A percentile compares a stretch with the other conserved stretches of the same genome.
phyloP scores from a whole-genome alignment of 2,113 vertebrate species.

The Xenus cinereus region DNA sequence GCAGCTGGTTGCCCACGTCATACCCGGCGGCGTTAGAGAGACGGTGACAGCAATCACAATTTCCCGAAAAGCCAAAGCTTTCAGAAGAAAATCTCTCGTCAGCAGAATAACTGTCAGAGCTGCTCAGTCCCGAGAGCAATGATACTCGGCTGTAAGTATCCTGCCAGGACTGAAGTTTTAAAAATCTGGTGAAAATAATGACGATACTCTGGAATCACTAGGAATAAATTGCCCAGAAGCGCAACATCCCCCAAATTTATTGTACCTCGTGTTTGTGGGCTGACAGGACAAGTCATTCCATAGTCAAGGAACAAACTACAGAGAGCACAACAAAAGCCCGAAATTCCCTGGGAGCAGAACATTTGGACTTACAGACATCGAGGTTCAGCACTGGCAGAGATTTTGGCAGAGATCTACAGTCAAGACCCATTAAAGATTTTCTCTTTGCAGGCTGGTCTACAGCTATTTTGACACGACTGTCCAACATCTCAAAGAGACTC shows the following conservation, averaged over 20 bases:
- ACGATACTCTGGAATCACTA: neutral
- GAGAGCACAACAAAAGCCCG: neutral
- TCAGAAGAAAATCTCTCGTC: neutral
- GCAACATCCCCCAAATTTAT: too few species aligned
- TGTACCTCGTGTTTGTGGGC: neutral
- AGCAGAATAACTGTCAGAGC: neutral
- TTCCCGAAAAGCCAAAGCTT: neutral
- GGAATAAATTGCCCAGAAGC: neutral
- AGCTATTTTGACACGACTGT: neutral
- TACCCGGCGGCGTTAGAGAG: neutral
- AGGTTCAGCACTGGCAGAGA: neutral
- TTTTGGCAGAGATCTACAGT: neutral
- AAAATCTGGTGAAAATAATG: neutral
- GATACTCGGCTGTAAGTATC: neutral
- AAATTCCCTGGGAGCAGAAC: neutral
- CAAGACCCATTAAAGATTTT: neutral
- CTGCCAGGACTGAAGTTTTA: neutral
- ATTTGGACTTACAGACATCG: fast-evolving
- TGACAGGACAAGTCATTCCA: neutral
- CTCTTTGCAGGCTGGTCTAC: neutral
- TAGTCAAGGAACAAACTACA: neutral
- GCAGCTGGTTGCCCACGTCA: neutral
- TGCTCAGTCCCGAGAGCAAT: neutral
- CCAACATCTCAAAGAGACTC: neutral
- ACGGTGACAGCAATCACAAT: neutral